phyloP scores from a whole-genome alignment of 92 coral and sea anemone genomes.

The Diadumene lineata region DNA sequence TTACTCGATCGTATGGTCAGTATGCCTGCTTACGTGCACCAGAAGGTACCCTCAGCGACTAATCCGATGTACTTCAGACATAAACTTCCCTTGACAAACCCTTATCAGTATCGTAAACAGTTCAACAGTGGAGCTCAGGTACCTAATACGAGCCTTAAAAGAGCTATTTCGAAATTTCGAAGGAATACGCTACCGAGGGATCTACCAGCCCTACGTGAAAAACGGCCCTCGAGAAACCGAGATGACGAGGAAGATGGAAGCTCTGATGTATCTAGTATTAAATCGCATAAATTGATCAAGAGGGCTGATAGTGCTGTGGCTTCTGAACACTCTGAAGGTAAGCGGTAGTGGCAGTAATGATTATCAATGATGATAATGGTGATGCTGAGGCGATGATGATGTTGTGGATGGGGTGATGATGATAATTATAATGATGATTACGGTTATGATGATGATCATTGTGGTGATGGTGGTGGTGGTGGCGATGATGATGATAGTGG shows the following conservation, averaged over 20 bases:
- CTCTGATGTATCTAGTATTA: not conserved
- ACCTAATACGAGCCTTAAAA: constrained; percentile 40
- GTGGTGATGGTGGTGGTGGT: not conserved
- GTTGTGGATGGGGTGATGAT: not conserved
- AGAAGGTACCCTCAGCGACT: constrained; percentile 26
- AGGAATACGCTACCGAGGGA: constrained; percentile 36
- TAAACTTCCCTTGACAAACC: constrained; percentile 62
- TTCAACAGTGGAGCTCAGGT: constrained; percentile 23
- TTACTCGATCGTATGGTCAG: constrained; percentile 66
- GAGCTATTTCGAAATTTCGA: constrained; percentile 49
- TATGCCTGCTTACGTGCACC: constrained; percentile 75
- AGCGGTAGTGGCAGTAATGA: not conserved
- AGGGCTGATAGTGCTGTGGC: constrained; percentile 9
- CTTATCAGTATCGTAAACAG: constrained; percentile 55
- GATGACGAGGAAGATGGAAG: constrained; percentile 10
- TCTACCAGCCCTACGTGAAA: not conserved
- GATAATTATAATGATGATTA: not conserved
- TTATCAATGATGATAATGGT: not conserved
- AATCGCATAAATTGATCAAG: not conserved
- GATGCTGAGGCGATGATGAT: not conserved
- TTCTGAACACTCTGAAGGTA: constrained; percentile 10
- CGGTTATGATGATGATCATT: not conserved
- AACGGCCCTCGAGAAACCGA: not conserved
- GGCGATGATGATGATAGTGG: not conserved
- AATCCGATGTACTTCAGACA: constrained; percentile 52